Evolutionary conservation across 2,113 vertebrate genomes (phyloP), one percentile per base, ranked within the genome.

Genomic region (Chunga burmeisteri): DNA sequence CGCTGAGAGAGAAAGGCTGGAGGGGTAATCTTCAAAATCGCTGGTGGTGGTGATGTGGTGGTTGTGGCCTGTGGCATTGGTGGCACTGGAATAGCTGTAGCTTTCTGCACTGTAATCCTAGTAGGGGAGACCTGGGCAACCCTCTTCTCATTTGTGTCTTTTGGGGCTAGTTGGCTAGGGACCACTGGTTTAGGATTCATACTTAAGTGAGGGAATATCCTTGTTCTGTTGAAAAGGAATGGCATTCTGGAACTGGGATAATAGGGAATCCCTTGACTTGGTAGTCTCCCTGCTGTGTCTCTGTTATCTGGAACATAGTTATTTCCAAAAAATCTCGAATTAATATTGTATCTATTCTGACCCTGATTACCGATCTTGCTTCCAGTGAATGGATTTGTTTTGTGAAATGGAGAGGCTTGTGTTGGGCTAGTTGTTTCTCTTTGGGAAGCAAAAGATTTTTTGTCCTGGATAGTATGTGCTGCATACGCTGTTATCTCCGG

Each of bases 271-370:
- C 88, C 96, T 19, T 97, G 93, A 38, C 61, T 94, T 10, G 95
- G 90, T 14, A 38, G 78, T 91, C 82, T 94, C 11, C 79, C 98
- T 78, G 44, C 11, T 13, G 97, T 87, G 77, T 80, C 89, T 84
- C 95, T 96, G 20, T 92, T 92, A 50, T 98, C 97, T 3, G 96
- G 98, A 95, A 99, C 96, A 58, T 96, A 94, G 63, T 99, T 99
- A 66, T 80, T 98, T 63, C 94, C 97, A 66, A 95, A 78, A 59
- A 75, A 87, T 83, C 81, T 97, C 96, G 98, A 82, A 84, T 97
- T 87, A 74, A 84, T 83, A 16, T 78, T 84, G 42, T 97, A 78
- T 77, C 34, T 93, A n/a, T 46, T 90, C 46, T 89, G 77, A 25
- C 61, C 66, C 53, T 44, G 96, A 72, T 92, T 81, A 6, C 74